Conservation (phyloP, 2,888 invertebrate species). For the Amphipoea oculea region DNA sequence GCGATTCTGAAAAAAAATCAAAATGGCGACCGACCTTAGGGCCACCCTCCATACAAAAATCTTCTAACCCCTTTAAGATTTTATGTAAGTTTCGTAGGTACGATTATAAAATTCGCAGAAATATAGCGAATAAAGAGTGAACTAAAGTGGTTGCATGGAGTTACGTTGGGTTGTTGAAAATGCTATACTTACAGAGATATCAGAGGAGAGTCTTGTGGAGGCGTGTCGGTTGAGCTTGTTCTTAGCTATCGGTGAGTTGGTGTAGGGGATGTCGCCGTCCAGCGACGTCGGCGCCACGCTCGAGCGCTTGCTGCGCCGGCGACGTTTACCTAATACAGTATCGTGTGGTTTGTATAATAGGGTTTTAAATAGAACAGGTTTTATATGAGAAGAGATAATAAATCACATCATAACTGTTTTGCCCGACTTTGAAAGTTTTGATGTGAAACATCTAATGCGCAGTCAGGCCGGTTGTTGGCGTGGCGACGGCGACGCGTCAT, state of each 20-base stretch:
- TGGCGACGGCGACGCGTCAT: too few relatives aligned
- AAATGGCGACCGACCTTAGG: too few relatives aligned
- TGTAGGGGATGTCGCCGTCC: conserved; percentile 66
- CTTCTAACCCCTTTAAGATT: too few relatives aligned
- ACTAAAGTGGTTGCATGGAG: neutral
- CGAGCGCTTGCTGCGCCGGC: conserved; percentile 60
- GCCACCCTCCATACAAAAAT: too few relatives aligned
- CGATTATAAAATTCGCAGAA: neutral
- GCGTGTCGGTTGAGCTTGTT: conserved; percentile 78
- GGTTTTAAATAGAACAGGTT: neutral
- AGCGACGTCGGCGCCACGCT: conserved; percentile 21
- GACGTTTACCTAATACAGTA: conserved; percentile 39
- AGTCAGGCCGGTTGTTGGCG: too few relatives aligned
- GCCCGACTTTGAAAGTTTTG: too few relatives aligned
- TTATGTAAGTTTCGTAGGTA: neutral
- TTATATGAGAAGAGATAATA: too few relatives aligned
- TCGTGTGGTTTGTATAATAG: neutral
- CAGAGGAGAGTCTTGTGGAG: conserved; percentile 65
- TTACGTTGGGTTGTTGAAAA: neutral
- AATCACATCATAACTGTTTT: neutral
- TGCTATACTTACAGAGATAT: conserved; percentile 45
- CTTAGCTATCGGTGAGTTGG: conserved; percentile 78
- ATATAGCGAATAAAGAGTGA: neutral
- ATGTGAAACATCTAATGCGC: too few relatives aligned
- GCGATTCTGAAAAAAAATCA: too few relatives aligned